phyloP scores from a whole-genome alignment of 2,113 vertebrate species.

The Gopherus evgoodei region DNA sequence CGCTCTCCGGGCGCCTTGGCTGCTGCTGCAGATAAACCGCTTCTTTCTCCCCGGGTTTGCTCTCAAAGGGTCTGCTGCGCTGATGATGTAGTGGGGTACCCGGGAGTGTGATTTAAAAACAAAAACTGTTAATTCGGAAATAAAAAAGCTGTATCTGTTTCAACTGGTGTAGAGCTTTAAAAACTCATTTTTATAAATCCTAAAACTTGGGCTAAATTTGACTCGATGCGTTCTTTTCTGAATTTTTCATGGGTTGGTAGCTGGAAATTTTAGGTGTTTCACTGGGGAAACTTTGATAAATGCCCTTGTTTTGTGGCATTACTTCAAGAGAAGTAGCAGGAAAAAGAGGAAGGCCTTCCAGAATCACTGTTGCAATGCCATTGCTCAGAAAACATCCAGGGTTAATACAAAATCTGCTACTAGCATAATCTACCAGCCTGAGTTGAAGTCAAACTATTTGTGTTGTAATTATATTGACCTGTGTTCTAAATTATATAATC shows the following conservation, averaged over 20 bases:
- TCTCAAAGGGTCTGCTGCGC: background rate
- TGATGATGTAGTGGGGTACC: background rate
- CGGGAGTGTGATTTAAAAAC: background rate
- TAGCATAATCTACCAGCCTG: background rate
- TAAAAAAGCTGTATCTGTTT: background rate
- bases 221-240: background rate
- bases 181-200: accelerated
- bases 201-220: background rate
- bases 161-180: background rate
- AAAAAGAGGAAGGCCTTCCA: background rate
- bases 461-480: background rate
- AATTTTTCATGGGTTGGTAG: background rate
- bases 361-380: background rate
- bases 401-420: background rate
- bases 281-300: background rate
- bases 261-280: background rate
- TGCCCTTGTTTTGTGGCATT: background rate
- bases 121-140: background rate
- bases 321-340: background rate
- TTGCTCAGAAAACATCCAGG: background rate
- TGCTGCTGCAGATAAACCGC: no score
- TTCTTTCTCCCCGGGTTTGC: background rate
- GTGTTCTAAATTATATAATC: background rate
- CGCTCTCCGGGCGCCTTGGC: no score
- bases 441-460: background rate